Evolutionary conservation across 2,797 vertebrate species (phyloP).

Genomic region (Cygnus olor): DNA sequence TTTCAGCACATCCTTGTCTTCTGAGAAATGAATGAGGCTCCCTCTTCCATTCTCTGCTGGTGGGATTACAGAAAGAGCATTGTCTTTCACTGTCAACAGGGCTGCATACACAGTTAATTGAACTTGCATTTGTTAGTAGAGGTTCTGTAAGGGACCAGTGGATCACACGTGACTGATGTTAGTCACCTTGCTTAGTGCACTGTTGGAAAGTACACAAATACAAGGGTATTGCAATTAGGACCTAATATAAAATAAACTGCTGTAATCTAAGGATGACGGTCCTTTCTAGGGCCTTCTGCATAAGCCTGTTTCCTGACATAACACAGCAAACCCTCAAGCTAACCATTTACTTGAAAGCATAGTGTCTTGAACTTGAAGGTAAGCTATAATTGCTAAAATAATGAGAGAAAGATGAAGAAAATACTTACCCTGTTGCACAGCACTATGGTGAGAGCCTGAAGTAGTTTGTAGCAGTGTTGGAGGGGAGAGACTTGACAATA

Average conservation of each 20-base stretch:
- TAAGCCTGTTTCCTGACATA: not conserved
- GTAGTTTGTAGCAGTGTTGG: not conserved
- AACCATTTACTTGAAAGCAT: not conserved
- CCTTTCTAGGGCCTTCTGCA: not conserved
- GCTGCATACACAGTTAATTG: not conserved
- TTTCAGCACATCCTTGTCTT: not conserved
- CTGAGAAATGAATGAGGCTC: not conserved
- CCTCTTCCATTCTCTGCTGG: not conserved
- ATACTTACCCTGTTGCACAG: not conserved
- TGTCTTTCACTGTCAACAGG: not conserved
- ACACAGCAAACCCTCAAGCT: not conserved
- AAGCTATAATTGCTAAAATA: not conserved
- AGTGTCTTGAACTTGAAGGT: not conserved
- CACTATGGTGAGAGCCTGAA: not conserved
- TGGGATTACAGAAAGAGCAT: not conserved
- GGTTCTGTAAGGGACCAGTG: not conserved
- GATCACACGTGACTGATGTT: not conserved
- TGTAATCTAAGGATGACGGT: not conserved
- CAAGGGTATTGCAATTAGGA: not conserved
- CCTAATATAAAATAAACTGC: not conserved
- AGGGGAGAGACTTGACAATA: not conserved
- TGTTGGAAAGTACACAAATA: not conserved
- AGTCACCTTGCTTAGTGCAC: rapidly evolving
- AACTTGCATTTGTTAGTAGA: not conserved
- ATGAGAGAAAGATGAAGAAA: not conserved